Base-by-base conservation (phyloP, 2,888 invertebrate genomes). In the Pterobdella sp. region DNA sequence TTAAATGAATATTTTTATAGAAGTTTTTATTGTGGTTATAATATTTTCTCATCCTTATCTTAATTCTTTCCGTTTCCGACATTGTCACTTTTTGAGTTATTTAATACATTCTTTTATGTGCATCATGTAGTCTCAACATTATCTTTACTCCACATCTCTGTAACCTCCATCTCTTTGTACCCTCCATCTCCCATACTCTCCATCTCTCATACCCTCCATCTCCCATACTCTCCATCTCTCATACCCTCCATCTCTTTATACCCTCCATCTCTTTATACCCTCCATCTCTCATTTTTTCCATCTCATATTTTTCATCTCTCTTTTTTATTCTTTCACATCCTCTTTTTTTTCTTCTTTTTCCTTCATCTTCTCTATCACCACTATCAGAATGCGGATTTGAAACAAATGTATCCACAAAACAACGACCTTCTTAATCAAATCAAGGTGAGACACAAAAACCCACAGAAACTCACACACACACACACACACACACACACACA, bases 331-430 rank as follows among this genome's bases (percentile, higher is more conserved):
- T n/a, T 18, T 49, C n/a, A 14, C 14, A 18, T 49, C 52, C 14
- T 49, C n/a, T n/a, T 18, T 49, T 49, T n/a, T 18, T 49, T 49
- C 52, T 18, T 49, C n/a, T n/a, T 18, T 49, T 49, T n/a, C 14
- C n/a, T 49, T n/a, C 14, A 18, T 49, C 52, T 18, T 49, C n/a
- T n/a, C 14, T 49, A 18, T n/a, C 14, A 18, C n/a, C 52, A 49
- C n/a, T 49, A 14, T 10, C 73, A 76, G 76, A 76, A 76, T 66
- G 75, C 76, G 0, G 76, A 76, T 69, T 67, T 76, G 72, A 76
- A 76, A 68, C 76, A 76, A 72, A 76, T 76, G 74, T 76, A 76
- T 68, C 75, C 76, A 36, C 76, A 76, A 65, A 76, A 72, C 49
- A 76, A 72, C 63, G 76, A 76, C 32, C 74, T 74, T 66, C 76